Base-by-base conservation (phyloP, 1,140 invertebrate genomes). In the Agrilus planipennis region DNA sequence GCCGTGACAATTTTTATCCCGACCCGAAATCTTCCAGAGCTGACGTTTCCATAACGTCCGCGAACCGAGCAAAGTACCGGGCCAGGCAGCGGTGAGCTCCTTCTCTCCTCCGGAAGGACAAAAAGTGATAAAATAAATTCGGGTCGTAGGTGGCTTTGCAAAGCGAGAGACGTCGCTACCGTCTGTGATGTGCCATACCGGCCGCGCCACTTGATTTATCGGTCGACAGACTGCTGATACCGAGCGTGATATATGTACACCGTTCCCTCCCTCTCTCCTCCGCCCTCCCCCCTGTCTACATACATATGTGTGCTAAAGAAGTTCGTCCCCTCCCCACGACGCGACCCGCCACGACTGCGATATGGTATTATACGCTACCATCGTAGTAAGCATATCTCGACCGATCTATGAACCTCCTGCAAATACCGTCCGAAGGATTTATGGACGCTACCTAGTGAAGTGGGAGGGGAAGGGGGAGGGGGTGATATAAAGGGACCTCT, bases 351-450 rank as follows among this genome's bases (percentile, higher is more conserved):
- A n/a, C n/a, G n/a, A n/a, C 36, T 17, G 36, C 17, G 36, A 21
- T 50, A 55, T 53, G 53, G 54, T 53, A 55, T 55, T 52, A 53
- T 46, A 51, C 51, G 53, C 53, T 55, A 55, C 54, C 53, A n/a
- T n/a, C n/a, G n/a, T n/a, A n/a, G n/a, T n/a, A n/a, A n/a, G n/a
- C n/a, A n/a, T n/a, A n/a, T n/a, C 49, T 49, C 45, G 46, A 51
- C 47, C 53, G 53, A 55, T 55, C 53, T 53, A 52, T 38, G 36
- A 38, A 38, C 23, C 49, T 5, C 22, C 36, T 51, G 43, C 47
- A 52, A 49, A 53, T 53, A 53, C 53, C 54, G 48, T 47, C 47
- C 53, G n/a, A n/a, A n/a, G 52, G 53, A 55, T 55, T 55, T 55
- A 55, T 55, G 51, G n/a, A n/a, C n/a, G n/a, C n/a, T n/a, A n/a